Evolutionary conservation across 2,888 invertebrate genomes (phyloP), one percentile per base, ranked within the genome.

Genomic region (Pachycephus smyrnensis): DNA sequence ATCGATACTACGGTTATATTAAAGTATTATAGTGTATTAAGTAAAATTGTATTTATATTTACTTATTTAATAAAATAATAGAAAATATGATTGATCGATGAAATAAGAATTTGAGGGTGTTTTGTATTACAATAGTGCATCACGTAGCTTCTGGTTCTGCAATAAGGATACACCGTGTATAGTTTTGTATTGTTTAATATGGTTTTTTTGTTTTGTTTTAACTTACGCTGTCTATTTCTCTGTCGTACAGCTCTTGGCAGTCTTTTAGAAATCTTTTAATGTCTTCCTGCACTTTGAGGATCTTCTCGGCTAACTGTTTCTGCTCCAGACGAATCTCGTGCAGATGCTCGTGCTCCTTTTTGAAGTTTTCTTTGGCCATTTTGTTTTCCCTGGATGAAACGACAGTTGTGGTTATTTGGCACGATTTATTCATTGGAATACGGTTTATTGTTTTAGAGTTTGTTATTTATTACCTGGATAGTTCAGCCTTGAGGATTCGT

Each of bases 201-300:
- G 23, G 2, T 40, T 15, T 40, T 4, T 15, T 40, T 12, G 0
- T 15, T 6, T 15, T 9, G 9, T 6, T 55, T 55, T 55, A 55
- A 69, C 74, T 75, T 73, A 89, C 87, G 40, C 36, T 74, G 23
- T 23, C 33, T 4, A 89, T 80, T 79, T 88, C 87, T 0, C 76
- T 79, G 4, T 85, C 79, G 75, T 86, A 88, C 6, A 81, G 69
- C 0, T 85, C 75, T 73, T 89, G 87, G 33, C 77, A 84, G n/a
- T 76, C 73, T 4, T 76, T 81, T 0, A 85, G 15, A 76, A 86
- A 80, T 11, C 35, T 23, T 1, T 11, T 11, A 37, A 69, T 84
- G 40, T 86, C 81, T 11, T 77, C 78, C 36, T 86, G 83, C 1
- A 77, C 11, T 68, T 82, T 80, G 12, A 73, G 75, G 33, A 81